Conservation (phyloP, 1,140 invertebrate genomes). For the Ericerus pela region DNA sequence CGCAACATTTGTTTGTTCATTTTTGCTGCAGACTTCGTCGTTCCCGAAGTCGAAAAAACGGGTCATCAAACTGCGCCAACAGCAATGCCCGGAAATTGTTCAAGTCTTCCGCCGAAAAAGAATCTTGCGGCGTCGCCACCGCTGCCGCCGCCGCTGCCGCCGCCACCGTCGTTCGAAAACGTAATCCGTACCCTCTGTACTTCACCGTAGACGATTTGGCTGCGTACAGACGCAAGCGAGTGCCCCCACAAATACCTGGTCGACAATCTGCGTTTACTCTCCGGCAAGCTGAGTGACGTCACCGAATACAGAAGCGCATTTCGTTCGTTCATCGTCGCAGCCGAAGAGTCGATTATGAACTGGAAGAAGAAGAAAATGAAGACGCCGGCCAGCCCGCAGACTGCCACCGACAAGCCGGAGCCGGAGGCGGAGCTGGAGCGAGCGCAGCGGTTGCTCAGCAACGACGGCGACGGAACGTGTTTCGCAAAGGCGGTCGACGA, state of each 20-base stretch:
- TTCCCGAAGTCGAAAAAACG: conserved; percentile 2
- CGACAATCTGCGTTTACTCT: background rate
- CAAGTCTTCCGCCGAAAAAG: background rate
- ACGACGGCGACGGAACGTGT: background rate
- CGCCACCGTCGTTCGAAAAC: background rate
- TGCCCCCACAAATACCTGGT: background rate
- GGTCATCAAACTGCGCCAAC: background rate
- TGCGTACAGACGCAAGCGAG: background rate
- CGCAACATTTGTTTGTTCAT: too few relatives aligned
- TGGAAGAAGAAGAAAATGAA: conserved; percentile 10
- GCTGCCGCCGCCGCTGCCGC: too few relatives aligned
- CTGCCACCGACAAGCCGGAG: too few relatives aligned
- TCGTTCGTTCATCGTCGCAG: background rate
- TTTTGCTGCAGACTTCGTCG: conserved; percentile 6
- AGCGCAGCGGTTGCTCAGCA: too few relatives aligned
- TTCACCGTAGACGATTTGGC: conserved; percentile 7
- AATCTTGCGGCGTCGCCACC: too few relatives aligned
- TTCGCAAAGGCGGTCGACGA: background rate
- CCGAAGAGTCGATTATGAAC: background rate
- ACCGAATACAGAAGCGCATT: background rate
- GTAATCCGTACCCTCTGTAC: background rate
- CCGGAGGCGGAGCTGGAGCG: background rate
- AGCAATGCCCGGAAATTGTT: too few relatives aligned
- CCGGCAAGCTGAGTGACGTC: background rate
- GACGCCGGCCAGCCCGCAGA: too few relatives aligned